phyloP scores from a whole-genome alignment of 2,888 invertebrate species.

The Ferrisia virgata region DNA sequence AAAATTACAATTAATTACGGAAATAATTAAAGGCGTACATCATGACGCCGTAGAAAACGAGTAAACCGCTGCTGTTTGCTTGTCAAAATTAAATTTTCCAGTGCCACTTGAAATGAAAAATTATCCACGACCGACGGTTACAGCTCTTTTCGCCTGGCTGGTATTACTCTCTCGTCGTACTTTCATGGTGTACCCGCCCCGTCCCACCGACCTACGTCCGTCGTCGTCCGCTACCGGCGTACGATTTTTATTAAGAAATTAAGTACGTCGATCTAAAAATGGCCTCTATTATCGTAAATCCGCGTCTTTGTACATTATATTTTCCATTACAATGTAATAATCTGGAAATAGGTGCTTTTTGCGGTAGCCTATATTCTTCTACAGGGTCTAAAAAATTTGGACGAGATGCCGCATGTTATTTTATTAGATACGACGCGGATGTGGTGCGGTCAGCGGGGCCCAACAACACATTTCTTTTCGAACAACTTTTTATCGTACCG shows the following conservation, averaged over 20 bases:
- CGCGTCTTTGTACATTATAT: neutral
- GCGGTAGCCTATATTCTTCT: neutral
- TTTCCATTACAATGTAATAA: constrained; percentile 15
- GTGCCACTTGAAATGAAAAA: constrained; percentile 12
- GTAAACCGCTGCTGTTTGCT: constrained; percentile 9
- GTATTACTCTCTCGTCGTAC: no score
- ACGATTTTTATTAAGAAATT: neutral
- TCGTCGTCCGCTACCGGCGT: no score
- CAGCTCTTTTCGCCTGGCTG: neutral
- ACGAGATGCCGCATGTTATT: neutral
- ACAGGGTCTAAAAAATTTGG: neutral
- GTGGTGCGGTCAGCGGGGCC: no score
- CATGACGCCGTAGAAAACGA: constrained; percentile 15
- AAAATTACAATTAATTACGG: constrained; percentile 22
- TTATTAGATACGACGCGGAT: neutral
- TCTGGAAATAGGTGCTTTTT: neutral
- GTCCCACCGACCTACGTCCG: neutral
- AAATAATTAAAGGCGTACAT: constrained; percentile 18
- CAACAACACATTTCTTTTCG: neutral
- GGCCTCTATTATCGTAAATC: constrained; percentile 18
- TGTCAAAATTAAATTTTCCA: constrained; percentile 17
- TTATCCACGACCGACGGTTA: neutral
- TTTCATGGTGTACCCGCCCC: no score
- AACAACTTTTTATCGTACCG: neutral
- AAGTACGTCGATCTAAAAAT: constrained; percentile 6